Percentiles rank a stretch among this genome's conserved stretches.
phyloP scores from a whole-genome alignment of 1,140 invertebrate species.

The Nylanderia fulva region DNA sequence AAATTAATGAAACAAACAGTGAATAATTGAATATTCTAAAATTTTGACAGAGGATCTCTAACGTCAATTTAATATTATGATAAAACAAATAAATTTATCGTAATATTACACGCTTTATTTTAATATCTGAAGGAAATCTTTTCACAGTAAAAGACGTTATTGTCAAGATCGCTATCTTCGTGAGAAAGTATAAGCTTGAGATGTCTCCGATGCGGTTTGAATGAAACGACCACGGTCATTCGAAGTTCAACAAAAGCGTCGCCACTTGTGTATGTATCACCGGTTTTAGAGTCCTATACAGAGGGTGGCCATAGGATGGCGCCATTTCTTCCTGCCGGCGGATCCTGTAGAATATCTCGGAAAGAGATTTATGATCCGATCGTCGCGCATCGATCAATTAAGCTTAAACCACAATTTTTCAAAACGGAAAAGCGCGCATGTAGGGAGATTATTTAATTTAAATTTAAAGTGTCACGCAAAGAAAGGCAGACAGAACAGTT shows the following conservation, averaged over 20 bases:
- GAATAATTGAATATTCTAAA: neutral
- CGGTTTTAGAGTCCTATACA: neutral
- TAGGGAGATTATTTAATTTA: constrained; percentile 23
- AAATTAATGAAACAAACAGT: neutral
- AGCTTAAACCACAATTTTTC: neutral
- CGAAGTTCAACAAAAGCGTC: constrained; percentile 29
- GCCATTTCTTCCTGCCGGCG: constrained; percentile 12
- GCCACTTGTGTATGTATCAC: constrained; percentile 5
- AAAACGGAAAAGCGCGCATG: neutral
- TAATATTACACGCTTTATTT: neutral
- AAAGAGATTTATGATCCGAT: constrained; percentile 22
- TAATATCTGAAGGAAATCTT: constrained; percentile 8
- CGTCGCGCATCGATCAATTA: neutral
- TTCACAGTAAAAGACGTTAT: constrained; percentile 9
- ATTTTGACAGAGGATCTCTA: neutral
- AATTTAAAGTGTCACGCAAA: neutral
- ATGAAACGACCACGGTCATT: constrained; percentile 37
- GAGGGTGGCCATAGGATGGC: neutral
- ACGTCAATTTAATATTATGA: neutral
- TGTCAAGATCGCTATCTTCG: constrained; percentile 15
- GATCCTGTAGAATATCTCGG: neutral
- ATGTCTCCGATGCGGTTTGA: constrained; percentile 36
- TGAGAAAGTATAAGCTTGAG: constrained; percentile 19
- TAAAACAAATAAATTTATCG: neutral
- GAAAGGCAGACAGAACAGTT: neutral